These are phyloP conservation scores for Simalia tracyae DNA, from an alignment of 2,797 vertebrate species.

Conservation along the genomic window DNA sequence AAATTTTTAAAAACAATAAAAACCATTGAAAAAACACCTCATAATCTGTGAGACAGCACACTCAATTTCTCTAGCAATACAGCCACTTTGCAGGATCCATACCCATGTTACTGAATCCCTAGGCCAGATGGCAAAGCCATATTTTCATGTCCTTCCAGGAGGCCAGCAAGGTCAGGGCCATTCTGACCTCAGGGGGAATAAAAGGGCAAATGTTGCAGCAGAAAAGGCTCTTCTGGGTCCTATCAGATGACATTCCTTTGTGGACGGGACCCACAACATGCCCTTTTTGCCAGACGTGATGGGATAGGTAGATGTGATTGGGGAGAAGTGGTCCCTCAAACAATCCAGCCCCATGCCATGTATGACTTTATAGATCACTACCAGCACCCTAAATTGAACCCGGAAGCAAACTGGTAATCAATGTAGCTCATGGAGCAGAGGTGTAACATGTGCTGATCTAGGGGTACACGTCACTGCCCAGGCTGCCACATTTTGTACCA, in stretches of 20 bases:
- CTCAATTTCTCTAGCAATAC: too few relatives aligned
- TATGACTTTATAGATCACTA: background rate
- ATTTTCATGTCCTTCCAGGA: background rate
- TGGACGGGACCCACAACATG: background rate
- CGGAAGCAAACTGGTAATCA: background rate
- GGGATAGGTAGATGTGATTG: background rate
- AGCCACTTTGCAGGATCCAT: too few relatives aligned
- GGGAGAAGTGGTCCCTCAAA: background rate
- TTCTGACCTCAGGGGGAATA: background rate
- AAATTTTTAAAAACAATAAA: background rate
- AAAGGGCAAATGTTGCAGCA: background rate
- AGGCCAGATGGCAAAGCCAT: background rate
- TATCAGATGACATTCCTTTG: background rate
- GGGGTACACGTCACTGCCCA: background rate
- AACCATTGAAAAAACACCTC: background rate
- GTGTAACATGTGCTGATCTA: background rate
- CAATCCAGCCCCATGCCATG: background rate
- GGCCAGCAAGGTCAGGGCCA: background rate
- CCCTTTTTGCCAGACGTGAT: background rate
- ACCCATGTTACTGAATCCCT: background rate
- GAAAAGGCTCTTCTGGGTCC: background rate
- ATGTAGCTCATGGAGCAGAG: background rate
- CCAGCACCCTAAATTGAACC: background rate
- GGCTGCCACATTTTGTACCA: background rate
- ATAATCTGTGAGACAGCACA: background rate